phyloP scores from a whole-genome alignment of 1,140 invertebrate species.

The Lepidurus arcticus region DNA sequence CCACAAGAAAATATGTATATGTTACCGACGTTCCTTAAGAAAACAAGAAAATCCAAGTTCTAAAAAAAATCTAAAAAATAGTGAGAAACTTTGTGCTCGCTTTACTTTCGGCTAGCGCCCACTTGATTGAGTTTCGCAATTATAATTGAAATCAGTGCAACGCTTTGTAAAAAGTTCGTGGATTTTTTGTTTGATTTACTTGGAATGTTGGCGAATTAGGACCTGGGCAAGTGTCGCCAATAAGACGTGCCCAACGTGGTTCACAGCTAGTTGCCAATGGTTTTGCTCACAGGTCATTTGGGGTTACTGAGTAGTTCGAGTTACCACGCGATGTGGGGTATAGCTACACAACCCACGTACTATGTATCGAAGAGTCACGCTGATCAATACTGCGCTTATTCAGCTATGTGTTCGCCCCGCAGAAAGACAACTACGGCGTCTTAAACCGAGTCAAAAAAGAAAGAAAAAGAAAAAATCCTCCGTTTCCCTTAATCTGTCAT shows the following conservation, averaged over 20 bases:
- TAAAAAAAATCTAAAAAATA: too few species aligned
- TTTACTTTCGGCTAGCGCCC: too few species aligned
- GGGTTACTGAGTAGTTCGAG: neutral
- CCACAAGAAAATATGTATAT: too few species aligned
- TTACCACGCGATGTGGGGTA: neutral
- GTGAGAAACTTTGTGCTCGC: too few species aligned
- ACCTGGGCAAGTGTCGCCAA: neutral
- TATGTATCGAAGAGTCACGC: constrained; percentile 1
- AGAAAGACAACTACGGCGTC: neutral
- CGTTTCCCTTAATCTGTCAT: neutral
- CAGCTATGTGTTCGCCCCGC: neutral
- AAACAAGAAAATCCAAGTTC: too few species aligned
- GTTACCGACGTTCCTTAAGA: too few species aligned
- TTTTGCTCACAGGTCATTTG: constrained; percentile 4
- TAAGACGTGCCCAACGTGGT: neutral
- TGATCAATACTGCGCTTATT: constrained; percentile 19
- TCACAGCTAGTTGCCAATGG: neutral
- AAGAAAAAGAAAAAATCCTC: neutral
- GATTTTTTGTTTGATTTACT: too few species aligned
- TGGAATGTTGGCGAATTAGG: too few species aligned
- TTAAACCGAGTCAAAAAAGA: neutral
- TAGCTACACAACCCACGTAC: neutral
- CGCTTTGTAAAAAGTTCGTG: too few species aligned
- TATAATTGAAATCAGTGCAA: too few species aligned
- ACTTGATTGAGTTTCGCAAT: too few species aligned